Conservation (phyloP, 2,113 vertebrate species). For the Sinocyclocheilus anophthalmus region DNA sequence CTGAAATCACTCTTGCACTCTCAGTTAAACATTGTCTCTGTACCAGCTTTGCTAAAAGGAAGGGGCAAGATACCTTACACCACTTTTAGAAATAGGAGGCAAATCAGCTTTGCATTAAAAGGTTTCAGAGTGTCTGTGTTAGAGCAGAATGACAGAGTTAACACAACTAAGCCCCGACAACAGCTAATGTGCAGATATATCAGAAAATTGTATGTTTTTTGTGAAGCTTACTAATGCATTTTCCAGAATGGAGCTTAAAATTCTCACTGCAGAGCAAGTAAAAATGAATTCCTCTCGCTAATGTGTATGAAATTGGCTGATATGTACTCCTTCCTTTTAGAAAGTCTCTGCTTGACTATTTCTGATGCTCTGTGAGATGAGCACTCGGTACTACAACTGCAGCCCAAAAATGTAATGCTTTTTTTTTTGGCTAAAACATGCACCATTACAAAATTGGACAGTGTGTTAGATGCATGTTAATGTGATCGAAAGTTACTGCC, state of each 20-base stretch:
- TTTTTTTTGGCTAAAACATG: not conserved
- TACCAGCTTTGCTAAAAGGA: not conserved
- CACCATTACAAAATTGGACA: not conserved
- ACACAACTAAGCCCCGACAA: conserved; percentile 40
- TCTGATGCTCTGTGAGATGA: conserved; percentile 44
- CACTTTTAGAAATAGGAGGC: not conserved
- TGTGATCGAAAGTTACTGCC: not conserved
- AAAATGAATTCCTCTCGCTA: conserved; percentile 65
- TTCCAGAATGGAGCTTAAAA: conserved; percentile 61
- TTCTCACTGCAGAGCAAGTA: conserved; percentile 51
- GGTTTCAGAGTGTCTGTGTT: conserved; percentile 20
- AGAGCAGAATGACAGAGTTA: conserved; percentile 4
- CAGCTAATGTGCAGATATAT: conserved; percentile 56
- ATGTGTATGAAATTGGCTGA: conserved; percentile 67
- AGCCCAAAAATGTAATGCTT: not conserved
- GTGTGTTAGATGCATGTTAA: not conserved
- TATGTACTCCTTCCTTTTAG: conserved; percentile 56
- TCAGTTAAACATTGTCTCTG: conserved; percentile 1
- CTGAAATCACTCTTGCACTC: not conserved
- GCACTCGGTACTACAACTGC: conserved; percentile 4
- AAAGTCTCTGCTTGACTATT: conserved; percentile 28
- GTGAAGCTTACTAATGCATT: conserved; percentile 56
- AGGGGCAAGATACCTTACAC: not conserved
- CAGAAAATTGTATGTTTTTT: conserved; percentile 43
- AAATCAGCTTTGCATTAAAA: conserved; percentile 14